A percentile compares a stretch with the other conserved stretches of the same genome.
These are phyloP conservation scores for Gastrophysa polygoni DNA, from an alignment of 2,888 invertebrate species.

Conservation along the genomic window DNA sequence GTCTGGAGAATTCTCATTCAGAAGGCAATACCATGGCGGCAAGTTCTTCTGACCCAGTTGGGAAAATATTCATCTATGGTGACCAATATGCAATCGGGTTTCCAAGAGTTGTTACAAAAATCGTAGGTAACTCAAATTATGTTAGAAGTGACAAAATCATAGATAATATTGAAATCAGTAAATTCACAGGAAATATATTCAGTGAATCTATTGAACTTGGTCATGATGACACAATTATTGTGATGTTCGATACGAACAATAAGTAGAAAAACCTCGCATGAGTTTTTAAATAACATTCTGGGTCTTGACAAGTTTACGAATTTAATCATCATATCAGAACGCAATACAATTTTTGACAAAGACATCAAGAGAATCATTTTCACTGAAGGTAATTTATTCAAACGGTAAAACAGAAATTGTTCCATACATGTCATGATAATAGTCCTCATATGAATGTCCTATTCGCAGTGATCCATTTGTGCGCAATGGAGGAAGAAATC, in stretches of 20 bases:
- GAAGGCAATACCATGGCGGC: no score
- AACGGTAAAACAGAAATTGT: conserved; percentile 2
- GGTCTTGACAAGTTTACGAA: conserved; percentile 5
- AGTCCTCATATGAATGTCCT: no score
- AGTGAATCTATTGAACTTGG: conserved; percentile 1
- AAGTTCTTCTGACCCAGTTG: no score
- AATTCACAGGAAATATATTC: conserved; percentile 6
- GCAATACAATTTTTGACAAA: conserved; percentile 6
- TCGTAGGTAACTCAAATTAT: conserved; percentile 7
- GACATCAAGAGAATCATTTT: conserved; percentile 6
- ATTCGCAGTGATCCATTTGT: no score
- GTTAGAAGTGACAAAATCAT: conserved; percentile 8
- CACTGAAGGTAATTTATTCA: conserved; percentile 1
- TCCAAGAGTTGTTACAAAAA: conserved; percentile 6
- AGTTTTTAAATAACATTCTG: conserved; percentile 9
- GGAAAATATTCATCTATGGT: no score
- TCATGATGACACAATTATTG: conserved; percentile 1
- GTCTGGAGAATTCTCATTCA: no score
- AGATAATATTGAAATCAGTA: conserved; percentile 10
- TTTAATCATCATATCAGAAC: conserved; percentile 7
- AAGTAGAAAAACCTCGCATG: conserved; percentile 2
- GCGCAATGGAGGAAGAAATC: no score
- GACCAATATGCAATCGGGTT: no score
- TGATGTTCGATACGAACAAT: background rate
- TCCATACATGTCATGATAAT: background rate